These are phyloP conservation scores for Ploceus nigricollis DNA, from an alignment of 2,113 vertebrate species.

Conservation along the genomic window DNA sequence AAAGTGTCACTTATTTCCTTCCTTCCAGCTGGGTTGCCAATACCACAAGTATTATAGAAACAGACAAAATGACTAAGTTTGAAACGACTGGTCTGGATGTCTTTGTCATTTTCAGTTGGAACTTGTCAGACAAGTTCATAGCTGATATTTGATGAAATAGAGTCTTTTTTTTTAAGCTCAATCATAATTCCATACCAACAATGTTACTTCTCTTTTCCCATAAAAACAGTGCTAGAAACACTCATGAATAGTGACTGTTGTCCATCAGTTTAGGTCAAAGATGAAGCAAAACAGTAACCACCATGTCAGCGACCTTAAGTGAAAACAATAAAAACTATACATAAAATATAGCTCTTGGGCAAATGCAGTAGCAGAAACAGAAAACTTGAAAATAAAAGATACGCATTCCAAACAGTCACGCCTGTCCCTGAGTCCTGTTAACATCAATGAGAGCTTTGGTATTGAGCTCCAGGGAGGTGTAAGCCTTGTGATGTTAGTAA, in stretches of 20 bases:
- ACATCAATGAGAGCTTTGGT: not conserved
- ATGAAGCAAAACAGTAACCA: not conserved
- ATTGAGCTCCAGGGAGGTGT: accelerated
- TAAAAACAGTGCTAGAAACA: not conserved
- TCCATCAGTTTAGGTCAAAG: not conserved
- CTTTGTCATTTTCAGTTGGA: not conserved
- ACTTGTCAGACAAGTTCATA: not conserved
- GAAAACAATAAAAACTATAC: not conserved
- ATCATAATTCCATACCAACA: not conserved
- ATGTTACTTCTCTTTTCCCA: not conserved
- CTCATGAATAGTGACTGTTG: not conserved
- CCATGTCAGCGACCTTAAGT: not conserved
- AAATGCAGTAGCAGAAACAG: not conserved
- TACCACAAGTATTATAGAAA: not conserved
- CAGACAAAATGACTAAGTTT: not conserved
- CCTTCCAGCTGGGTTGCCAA: not conserved
- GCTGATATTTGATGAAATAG: not conserved
- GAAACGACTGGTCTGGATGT: not conserved
- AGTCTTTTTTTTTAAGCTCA: not conserved
- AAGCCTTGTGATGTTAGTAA: not conserved
- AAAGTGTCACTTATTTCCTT: not conserved
- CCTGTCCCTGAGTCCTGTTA: not conserved
- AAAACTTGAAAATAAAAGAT: not conserved
- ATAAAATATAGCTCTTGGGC: not conserved
- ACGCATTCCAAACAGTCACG: not conserved